Percentiles rank a stretch among this genome's conserved stretches.
Evolutionary conservation across 2,113 vertebrate species (phyloP).

Genomic region (Triplophysa rosa): DNA sequence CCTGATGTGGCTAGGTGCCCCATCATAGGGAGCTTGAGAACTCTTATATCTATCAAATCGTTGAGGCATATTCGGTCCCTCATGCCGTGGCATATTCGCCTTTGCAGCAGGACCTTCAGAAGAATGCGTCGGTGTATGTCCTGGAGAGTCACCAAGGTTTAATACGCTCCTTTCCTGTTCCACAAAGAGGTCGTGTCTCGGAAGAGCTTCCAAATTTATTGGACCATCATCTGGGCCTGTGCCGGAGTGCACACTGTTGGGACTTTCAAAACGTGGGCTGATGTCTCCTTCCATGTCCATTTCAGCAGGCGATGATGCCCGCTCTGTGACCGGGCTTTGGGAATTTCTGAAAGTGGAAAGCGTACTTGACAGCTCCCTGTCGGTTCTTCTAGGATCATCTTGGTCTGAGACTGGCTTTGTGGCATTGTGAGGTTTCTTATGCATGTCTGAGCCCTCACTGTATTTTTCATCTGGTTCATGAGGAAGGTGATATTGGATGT

Average conservation of each 20-base stretch:
- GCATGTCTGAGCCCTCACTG: conserved; percentile 78
- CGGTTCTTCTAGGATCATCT: conserved; percentile 59
- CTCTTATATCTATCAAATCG: conserved; percentile 77
- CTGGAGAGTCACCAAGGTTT: conserved; percentile 65
- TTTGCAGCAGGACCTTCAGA: conserved; percentile 44
- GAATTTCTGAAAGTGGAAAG: conserved; percentile 61
- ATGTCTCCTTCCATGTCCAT: conserved; percentile 62
- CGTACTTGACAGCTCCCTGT: conserved; percentile 49
- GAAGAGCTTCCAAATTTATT: conserved; percentile 37
- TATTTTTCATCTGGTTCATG: conserved; percentile 80
- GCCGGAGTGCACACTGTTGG: conserved; percentile 73
- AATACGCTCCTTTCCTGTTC: conserved; percentile 45
- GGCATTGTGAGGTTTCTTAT: conserved; percentile 76
- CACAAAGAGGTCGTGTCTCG: conserved; percentile 32
- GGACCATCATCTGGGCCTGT: conserved; percentile 59
- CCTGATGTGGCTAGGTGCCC: conserved; percentile 55
- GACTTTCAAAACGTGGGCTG: conserved; percentile 76
- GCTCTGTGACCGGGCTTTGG: conserved; percentile 71
- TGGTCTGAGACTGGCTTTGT: conserved; percentile 62
- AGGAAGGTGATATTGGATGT: conserved; percentile 71
- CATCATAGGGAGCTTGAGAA: conserved; percentile 62
- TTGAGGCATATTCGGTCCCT: conserved; percentile 40
- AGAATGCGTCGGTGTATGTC: conserved; percentile 68
- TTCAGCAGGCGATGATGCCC: conserved; percentile 55
- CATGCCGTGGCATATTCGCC: conserved; percentile 40